Percentiles rank a stretch among this genome's conserved stretches.
Evolutionary conservation across 1,140 invertebrate genomes (phyloP).

Genomic region (Papilio polytes): DNA sequence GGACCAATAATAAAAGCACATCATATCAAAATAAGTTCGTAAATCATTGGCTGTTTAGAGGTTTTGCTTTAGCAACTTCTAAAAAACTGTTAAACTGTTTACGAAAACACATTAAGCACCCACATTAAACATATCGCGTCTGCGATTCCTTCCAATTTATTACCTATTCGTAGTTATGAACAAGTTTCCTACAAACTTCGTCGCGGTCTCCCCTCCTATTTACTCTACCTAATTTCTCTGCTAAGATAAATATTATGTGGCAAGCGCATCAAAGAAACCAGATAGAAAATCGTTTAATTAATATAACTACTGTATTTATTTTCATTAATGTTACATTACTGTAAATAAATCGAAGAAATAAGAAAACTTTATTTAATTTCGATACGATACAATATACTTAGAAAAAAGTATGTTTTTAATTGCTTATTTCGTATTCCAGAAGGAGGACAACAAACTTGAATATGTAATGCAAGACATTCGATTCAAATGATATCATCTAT

Average conservation of each 20-base stretch:
- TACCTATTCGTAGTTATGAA: constrained; percentile 55
- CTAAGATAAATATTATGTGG: constrained; percentile 55
- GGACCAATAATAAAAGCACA: not conserved
- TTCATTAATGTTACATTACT: not conserved
- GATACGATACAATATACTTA: too few relatives aligned
- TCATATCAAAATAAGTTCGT: not conserved
- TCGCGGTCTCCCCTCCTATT: constrained; percentile 49
- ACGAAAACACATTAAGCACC: constrained; percentile 4
- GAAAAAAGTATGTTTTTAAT: too few relatives aligned
- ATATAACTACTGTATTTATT: not conserved
- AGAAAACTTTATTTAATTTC: too few relatives aligned
- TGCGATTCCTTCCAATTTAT: constrained; percentile 38
- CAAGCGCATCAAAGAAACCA: not conserved
- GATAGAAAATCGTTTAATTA: constrained; percentile 6
- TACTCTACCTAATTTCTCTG: constrained; percentile 59
- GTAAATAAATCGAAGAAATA: not conserved
- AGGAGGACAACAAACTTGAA: too few relatives aligned
- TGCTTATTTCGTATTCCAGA: too few relatives aligned
- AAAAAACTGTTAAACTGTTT: not conserved
- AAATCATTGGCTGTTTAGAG: not conserved
- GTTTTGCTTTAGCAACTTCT: not conserved
- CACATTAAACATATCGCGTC: constrained; percentile 36
- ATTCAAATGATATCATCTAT: too few relatives aligned
- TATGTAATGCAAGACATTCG: too few relatives aligned
- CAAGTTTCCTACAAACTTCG: constrained; percentile 51